Evolutionary conservation across 2,888 invertebrate genomes (phyloP).

Genomic region (Drosophila barbarae): DNA sequence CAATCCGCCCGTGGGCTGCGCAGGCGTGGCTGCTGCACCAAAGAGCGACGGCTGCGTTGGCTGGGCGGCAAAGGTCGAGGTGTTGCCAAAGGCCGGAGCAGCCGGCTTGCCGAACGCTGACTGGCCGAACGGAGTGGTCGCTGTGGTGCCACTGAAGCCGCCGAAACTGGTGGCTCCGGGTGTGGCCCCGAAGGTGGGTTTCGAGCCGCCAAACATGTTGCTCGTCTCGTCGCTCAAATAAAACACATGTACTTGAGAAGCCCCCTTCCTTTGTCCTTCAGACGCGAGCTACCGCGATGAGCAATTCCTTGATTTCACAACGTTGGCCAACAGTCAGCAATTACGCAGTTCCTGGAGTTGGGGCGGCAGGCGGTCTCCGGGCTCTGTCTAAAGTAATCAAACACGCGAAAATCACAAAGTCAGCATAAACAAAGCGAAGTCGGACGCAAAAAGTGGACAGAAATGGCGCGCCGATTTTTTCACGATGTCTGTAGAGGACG

Average conservation of each 20-base stretch:
- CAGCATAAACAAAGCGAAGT: slow-evolving; percentile 34
- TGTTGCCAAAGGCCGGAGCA: slow-evolving; percentile 84
- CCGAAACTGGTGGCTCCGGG: slow-evolving; percentile 76
- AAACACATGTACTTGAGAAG: slow-evolving; percentile 37
- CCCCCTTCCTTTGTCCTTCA: slow-evolving; percentile 19
- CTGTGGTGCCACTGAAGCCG: slow-evolving; percentile 71
- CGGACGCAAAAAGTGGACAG: slow-evolving; percentile 37
- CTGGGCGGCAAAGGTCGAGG: slow-evolving; percentile 85
- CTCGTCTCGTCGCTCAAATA: slow-evolving; percentile 18
- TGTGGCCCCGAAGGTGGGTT: slow-evolving; percentile 81
- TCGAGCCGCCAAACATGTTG: slow-evolving; percentile 70
- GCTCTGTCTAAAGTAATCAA: slow-evolving; percentile 10
- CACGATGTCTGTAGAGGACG: slow-evolving; percentile 47
- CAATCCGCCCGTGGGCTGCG: slow-evolving; percentile 74
- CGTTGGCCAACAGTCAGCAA: slow-evolving; percentile 10
- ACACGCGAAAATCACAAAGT: slow-evolving; percentile 21
- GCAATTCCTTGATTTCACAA: slow-evolving; percentile 28
- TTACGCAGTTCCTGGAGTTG: not conserved
- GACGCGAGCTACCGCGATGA: slow-evolving; percentile 3
- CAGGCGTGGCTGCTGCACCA: slow-evolving; percentile 81
- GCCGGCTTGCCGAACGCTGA: slow-evolving; percentile 82
- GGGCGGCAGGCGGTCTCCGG: slow-evolving; percentile 2
- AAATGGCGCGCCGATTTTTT: slow-evolving; percentile 67
- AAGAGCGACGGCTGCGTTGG: slow-evolving; percentile 81
- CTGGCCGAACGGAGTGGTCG: slow-evolving; percentile 80